Conservation (phyloP, 2,797 vertebrate genomes). For the Mormyrus hasselquistii region DNA sequence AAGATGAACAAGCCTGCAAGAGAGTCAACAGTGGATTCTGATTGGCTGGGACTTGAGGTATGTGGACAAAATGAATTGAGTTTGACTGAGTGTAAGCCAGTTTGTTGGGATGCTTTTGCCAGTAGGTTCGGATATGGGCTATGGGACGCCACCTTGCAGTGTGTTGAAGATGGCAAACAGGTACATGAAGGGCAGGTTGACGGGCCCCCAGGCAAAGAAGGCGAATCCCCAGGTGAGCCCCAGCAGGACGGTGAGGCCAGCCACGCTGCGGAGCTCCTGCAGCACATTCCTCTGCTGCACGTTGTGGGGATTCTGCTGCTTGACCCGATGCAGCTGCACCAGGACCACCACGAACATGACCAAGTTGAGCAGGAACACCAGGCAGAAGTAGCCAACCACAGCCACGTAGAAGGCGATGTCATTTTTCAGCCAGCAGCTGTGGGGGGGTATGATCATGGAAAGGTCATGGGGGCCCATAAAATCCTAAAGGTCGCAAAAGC, state of each 20-base stretch:
- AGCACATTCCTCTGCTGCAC: conserved; percentile 69
- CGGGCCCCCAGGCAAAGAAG: conserved; percentile 83
- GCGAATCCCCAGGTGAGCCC: conserved; percentile 95
- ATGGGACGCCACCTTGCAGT: conserved; percentile 72
- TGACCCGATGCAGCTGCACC: conserved; percentile 84
- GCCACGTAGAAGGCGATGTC: conserved; percentile 76
- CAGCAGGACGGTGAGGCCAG: conserved; percentile 78
- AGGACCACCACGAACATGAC: conserved; percentile 87
- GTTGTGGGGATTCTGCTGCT: conserved; percentile 86
- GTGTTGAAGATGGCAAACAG: conserved; percentile 90
- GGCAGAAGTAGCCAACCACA: conserved; percentile 83
- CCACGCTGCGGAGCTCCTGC: conserved; percentile 75
- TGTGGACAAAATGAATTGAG: background rate
- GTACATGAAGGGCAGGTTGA: conserved; percentile 77
- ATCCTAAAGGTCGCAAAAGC: background rate
- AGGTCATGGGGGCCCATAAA: background rate
- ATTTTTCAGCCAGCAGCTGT: conserved; percentile 85
- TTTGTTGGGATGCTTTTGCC: background rate
- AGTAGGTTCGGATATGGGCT: background rate
- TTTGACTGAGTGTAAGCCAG: background rate
- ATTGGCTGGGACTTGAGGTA: background rate
- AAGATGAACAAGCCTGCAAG: conserved; percentile 85
- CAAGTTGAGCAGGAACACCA: conserved; percentile 76
- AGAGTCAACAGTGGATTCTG: background rate
- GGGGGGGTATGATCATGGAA: background rate